Conservation (phyloP, 2,888 invertebrate species). For the Papilio elwesi region DNA sequence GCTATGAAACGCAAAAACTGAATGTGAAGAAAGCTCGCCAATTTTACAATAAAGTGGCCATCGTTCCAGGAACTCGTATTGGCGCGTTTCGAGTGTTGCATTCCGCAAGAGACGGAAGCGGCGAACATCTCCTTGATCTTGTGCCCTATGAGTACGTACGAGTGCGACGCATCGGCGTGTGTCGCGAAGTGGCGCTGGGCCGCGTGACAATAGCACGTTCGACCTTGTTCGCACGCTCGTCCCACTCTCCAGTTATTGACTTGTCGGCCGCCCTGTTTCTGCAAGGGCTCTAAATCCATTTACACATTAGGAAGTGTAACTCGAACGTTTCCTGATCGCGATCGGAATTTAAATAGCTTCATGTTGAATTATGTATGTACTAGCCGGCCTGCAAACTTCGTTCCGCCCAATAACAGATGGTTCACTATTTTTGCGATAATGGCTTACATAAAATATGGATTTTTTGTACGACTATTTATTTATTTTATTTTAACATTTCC, state of each 20-base stretch:
- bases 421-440: too few species aligned
- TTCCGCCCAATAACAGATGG: too few species aligned
- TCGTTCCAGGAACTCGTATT: constrained; percentile 55
- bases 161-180: constrained; percentile 58
- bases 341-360: constrained; percentile 12
- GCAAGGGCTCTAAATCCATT: constrained; percentile 47
- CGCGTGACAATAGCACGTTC: constrained; percentile 71
- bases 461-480: too few species aligned
- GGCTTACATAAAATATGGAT: too few species aligned
- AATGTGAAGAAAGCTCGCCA: constrained; percentile 51
- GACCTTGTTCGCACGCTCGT: constrained; percentile 79
- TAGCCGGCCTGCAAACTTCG: too few species aligned
- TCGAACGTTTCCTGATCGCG: constrained; percentile 5
- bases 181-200: constrained; percentile 61
- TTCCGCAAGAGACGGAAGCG: constrained; percentile 74
- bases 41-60: constrained; percentile 54
- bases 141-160: constrained; percentile 52
- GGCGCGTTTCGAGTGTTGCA: constrained; percentile 59
- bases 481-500: too few species aligned
- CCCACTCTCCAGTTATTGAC: constrained; percentile 76
- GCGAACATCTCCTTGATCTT: constrained; percentile 75
- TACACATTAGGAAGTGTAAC: constrained; percentile 30
- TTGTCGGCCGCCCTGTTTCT: constrained; percentile 65
- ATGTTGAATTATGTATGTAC: not conserved
- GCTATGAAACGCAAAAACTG: constrained; percentile 44